These are phyloP conservation scores for Nomada ferruginata DNA, from an alignment of 2,888 invertebrate species.

Conservation along the genomic window DNA sequence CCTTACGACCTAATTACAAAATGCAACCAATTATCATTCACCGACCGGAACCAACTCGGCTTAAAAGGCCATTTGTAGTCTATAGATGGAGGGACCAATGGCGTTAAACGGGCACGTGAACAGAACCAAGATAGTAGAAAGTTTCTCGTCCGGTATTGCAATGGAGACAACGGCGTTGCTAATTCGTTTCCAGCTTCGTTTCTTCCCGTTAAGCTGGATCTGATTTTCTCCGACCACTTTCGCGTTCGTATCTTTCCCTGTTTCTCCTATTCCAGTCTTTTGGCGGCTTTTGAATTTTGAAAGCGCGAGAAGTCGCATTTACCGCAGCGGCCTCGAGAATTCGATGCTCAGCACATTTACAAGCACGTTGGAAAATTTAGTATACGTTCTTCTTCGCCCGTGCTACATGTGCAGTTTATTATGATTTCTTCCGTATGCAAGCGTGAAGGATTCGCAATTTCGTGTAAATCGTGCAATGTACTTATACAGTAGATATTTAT, in stretches of 20 bases:
- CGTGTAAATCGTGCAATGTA: neutral
- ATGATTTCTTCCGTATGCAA: constrained; percentile 15
- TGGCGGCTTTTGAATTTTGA: constrained; percentile 64
- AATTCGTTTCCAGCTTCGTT: constrained; percentile 30
- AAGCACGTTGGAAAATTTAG: constrained; percentile 54
- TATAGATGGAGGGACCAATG: neutral
- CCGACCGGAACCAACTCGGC: neutral
- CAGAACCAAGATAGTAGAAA: neutral
- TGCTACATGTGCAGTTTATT: constrained; percentile 15
- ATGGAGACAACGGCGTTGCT: constrained; percentile 34
- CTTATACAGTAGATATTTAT: too few species aligned
- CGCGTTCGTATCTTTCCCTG: neutral
- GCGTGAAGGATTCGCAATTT: neutral
- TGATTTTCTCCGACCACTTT: constrained; percentile 53
- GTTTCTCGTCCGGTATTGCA: constrained; percentile 13
- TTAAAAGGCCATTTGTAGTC: neutral
- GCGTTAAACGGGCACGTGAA: constrained; percentile 8
- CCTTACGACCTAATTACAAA: neutral
- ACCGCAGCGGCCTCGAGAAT: constrained; percentile 34
- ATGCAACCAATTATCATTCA: neutral
- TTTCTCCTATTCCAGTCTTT: neutral
- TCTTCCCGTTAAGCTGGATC: constrained; percentile 51
- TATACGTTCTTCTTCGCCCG: constrained; percentile 45
- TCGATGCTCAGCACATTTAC: constrained; percentile 1
- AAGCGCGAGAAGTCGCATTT: constrained; percentile 66